Evolutionary conservation across 2,888 invertebrate genomes (phyloP).

Genomic region (Choristoneura rosaceana): DNA sequence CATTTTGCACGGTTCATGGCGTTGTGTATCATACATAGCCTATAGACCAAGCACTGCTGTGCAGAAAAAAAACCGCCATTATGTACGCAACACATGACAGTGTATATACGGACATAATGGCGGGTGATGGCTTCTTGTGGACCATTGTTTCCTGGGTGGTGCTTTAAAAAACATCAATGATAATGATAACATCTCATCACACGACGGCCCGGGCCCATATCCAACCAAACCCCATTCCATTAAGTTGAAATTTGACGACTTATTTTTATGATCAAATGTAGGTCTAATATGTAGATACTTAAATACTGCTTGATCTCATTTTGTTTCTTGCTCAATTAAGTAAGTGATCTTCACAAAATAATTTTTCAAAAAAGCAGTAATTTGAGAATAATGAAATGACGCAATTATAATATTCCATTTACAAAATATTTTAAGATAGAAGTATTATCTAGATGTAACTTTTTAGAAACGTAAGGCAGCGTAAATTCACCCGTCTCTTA

Average conservation of each 20-base stretch:
- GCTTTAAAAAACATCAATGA: no score
- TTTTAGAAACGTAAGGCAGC: constrained; percentile 76
- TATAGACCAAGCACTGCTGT: no score
- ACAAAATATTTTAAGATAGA: constrained; percentile 79
- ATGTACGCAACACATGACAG: no score
- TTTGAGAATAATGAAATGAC: constrained; percentile 39
- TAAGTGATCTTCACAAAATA: constrained; percentile 25
- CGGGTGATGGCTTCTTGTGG: no score
- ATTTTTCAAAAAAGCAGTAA: constrained; percentile 38
- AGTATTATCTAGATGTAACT: constrained; percentile 66
- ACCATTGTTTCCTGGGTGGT: no score
- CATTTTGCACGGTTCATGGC: no score
- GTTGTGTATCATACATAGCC: no score
- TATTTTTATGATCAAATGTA: not conserved
- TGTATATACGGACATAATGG: no score
- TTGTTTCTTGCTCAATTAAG: constrained; percentile 51
- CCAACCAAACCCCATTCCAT: no score
- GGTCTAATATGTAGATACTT: not conserved
- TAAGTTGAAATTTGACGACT: not conserved
- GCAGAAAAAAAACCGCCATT: no score
- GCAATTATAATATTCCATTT: constrained; percentile 80
- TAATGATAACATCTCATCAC: no score
- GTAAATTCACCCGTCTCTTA: constrained; percentile 85
- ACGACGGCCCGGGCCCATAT: no score
- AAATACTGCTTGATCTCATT: constrained; percentile 43